Percentiles rank a stretch among this genome's conserved stretches.
Evolutionary conservation across 2,888 invertebrate genomes (phyloP).

Genomic region (Quadroppia sp.): DNA sequence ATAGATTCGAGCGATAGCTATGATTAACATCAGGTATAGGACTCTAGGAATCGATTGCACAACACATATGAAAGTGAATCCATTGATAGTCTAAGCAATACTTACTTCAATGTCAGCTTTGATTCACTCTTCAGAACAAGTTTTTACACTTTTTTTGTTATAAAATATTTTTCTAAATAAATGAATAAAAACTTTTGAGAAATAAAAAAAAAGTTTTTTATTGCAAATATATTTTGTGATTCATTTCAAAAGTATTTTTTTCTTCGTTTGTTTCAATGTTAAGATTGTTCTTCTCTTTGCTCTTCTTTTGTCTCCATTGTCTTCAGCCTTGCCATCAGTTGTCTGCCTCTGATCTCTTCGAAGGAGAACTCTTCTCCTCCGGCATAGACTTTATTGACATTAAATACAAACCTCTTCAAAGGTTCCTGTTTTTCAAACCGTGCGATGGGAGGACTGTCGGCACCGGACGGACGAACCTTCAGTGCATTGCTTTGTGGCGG

Average conservation of each 20-base stretch:
- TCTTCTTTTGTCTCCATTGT: no score
- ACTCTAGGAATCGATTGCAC: background rate
- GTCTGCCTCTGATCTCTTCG: slow-evolving; percentile 60
- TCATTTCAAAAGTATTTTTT: no score
- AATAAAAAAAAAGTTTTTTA: background rate
- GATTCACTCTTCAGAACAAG: background rate
- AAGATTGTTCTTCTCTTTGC: no score
- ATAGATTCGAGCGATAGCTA: background rate
- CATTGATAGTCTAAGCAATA: background rate
- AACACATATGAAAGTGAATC: slow-evolving; percentile 4
- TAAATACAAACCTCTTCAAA: slow-evolving; percentile 64
- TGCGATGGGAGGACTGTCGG: slow-evolving; percentile 54
- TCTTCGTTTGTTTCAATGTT: no score
- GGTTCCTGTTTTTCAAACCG: slow-evolving; percentile 63
- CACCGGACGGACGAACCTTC: slow-evolving; percentile 26
- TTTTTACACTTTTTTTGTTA: background rate
- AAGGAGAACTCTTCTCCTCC: slow-evolving; percentile 68
- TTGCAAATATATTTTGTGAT: no score
- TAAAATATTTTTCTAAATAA: background rate
- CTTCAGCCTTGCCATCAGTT: no score
- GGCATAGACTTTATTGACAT: slow-evolving; percentile 62
- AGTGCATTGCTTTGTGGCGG: background rate
- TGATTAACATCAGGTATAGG: background rate
- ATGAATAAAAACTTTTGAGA: background rate
- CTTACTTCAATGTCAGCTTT: background rate